Base-by-base conservation (phyloP, 2,888 invertebrate species). In the Chelonus formosanus region DNA sequence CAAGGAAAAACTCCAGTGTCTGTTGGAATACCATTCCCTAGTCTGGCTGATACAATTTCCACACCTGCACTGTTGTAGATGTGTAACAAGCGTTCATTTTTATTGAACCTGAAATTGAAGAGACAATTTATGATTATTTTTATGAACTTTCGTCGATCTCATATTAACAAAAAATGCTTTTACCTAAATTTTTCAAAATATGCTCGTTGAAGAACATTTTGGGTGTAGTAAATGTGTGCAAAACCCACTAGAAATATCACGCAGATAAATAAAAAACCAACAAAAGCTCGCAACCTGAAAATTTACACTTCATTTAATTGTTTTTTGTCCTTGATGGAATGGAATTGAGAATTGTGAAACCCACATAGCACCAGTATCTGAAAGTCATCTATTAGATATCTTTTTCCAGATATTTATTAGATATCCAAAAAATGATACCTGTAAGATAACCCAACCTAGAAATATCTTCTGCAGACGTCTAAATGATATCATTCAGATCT, bases 181-280 rank as follows among this genome's bases (percentile, higher is more conserved):
- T 69, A 83, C 84, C 83, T 91, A 61, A 95, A 92, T 77, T 90
- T 90, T 55, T 92, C 90, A 80, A 94, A 95, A 84, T 94, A 94
- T 0, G 93, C 92, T 76, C 91, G 89, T 68, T 93, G 92, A 35
- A 92, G 85, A 0, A 95, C 90, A 80, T 95, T 91, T 76, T 92
- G 92, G 70, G 93, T 91, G 82, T 95, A 95, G 67, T 94, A 88
- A 1, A 93, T 89, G 77, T 95, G 94, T 0, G 95, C 93, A 77
- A 94, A 92, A 0, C 92, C 91, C 31, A 95, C 91, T 80, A 95
- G 88, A 81, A 94, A 92, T 0, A 92, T 90, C 36, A 95, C 90
- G 32, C 92, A 90, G 2, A 95, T 87, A 79, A 95, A 95, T 78
- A 95, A 88, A 57, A 94, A 88, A 0, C 89, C 89, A 0, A 95